These are phyloP conservation scores for Drosophila histrio DNA, from an alignment of 2,888 invertebrate species.

Conservation along the genomic window DNA sequence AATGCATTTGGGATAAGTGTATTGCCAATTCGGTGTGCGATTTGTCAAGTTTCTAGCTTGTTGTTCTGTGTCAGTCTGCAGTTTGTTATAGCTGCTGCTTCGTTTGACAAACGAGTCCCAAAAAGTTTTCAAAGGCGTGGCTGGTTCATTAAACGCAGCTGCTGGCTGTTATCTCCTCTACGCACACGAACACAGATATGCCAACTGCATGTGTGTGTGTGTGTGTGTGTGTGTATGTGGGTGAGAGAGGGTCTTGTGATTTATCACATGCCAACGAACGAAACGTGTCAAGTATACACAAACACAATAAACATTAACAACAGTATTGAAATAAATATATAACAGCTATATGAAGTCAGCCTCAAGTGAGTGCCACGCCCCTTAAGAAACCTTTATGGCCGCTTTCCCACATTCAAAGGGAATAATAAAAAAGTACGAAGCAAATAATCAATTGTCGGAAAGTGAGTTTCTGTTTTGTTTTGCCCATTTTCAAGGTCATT, in stretches of 20 bases:
- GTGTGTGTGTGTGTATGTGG: slow-evolving; percentile 20
- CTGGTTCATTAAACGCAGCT: slow-evolving; percentile 79
- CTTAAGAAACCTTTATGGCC: slow-evolving; percentile 20
- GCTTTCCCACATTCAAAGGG: background rate
- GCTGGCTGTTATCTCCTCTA: slow-evolving; percentile 66
- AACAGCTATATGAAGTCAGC: slow-evolving; percentile 25
- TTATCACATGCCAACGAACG: slow-evolving; percentile 68
- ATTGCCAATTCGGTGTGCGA: slow-evolving; percentile 10
- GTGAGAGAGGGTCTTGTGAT: slow-evolving; percentile 51
- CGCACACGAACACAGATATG: slow-evolving; percentile 29
- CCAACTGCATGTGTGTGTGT: slow-evolving; percentile 26
- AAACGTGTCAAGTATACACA: slow-evolving; percentile 74
- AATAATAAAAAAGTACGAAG: slow-evolving; percentile 19
- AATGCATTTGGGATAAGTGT: background rate
- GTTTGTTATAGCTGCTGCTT: slow-evolving; percentile 21
- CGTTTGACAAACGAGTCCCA: slow-evolving; percentile 58
- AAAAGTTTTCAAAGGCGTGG: slow-evolving; percentile 66
- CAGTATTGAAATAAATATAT: slow-evolving; percentile 59
- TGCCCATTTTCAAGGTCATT: slow-evolving; percentile 40
- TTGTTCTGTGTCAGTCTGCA: slow-evolving; percentile 21
- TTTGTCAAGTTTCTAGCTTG: background rate
- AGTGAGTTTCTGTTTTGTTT: slow-evolving; percentile 4
- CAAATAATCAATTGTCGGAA: slow-evolving; percentile 34
- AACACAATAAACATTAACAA: slow-evolving; percentile 68
- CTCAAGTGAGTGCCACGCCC: slow-evolving; percentile 36